These are phyloP conservation scores for Lamellibrachia luymesi DNA, from an alignment of 1,140 invertebrate genomes.

Conservation along the genomic window DNA sequence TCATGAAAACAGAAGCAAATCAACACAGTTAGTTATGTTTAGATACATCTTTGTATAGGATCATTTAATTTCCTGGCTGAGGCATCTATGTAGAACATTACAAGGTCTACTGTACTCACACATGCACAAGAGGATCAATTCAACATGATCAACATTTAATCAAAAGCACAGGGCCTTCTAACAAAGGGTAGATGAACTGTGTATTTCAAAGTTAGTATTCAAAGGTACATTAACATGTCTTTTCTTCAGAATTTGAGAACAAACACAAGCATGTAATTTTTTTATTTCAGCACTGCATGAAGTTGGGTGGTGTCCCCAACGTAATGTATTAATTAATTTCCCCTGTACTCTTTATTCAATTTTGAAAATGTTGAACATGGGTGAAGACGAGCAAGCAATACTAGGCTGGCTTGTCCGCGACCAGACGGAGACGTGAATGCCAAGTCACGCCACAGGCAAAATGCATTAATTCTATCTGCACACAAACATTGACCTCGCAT, in stretches of 20 bases:
- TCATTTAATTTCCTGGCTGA: not conserved
- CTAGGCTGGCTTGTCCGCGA: not conserved
- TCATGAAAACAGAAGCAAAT: not conserved
- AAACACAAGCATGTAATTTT: not conserved
- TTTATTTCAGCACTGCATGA: not conserved
- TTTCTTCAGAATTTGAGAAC: not conserved
- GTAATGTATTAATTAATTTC: not conserved
- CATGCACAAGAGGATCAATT: not conserved
- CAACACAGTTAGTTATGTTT: not conserved
- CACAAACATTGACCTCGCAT: not conserved
- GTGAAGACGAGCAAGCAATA: not conserved
- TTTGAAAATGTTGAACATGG: not conserved
- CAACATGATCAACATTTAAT: not conserved
- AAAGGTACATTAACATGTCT: not conserved
- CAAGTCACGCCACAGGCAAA: too few species aligned
- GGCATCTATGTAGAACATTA: not conserved
- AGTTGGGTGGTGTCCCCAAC: not conserved
- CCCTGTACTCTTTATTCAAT: not conserved
- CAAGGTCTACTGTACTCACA: not conserved
- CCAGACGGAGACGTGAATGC: not conserved
- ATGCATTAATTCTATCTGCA: not conserved
- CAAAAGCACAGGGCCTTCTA: not conserved
- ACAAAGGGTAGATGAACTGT: not conserved
- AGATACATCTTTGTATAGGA: not conserved
- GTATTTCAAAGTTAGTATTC: not conserved